These are phyloP conservation scores for Drosophila formosana DNA, from an alignment of 2,888 invertebrate genomes.

Conservation along the genomic window DNA sequence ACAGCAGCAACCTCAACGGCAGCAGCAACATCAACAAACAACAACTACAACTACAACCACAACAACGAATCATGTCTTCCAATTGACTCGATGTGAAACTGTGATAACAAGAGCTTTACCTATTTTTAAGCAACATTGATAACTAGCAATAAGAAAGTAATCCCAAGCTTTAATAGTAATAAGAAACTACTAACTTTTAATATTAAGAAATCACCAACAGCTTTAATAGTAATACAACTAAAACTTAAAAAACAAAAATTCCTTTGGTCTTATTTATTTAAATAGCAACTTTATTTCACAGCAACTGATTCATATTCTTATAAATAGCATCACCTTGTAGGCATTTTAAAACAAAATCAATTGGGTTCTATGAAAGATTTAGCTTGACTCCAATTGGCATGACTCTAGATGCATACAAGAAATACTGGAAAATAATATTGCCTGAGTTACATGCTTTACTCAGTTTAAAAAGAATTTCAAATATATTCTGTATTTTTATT, in stretches of 20 bases:
- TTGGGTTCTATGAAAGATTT: not conserved
- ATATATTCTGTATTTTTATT: no score
- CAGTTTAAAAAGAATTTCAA: not conserved
- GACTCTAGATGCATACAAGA: not conserved
- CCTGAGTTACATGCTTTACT: not conserved
- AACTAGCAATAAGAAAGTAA: constrained; percentile 28
- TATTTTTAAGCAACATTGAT: constrained; percentile 32
- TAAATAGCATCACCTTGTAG: not conserved
- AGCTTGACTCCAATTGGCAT: not conserved
- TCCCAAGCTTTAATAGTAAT: constrained; percentile 51
- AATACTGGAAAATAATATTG: not conserved
- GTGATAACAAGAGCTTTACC: constrained; percentile 67
- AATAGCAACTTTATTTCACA: not conserved
- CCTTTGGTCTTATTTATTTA: constrained; percentile 2
- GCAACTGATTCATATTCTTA: not conserved
- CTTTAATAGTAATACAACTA: constrained; percentile 61
- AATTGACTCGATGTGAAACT: constrained; percentile 55
- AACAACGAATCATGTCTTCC: constrained; percentile 68
- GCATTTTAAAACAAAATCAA: not conserved
- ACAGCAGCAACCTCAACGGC: constrained; percentile 10
- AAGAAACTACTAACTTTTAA: constrained; percentile 39
- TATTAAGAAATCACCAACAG: constrained; percentile 37
- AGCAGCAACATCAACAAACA: constrained; percentile 6
- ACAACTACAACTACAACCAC: constrained; percentile 22
- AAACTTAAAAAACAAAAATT: constrained; percentile 28